phyloP scores from a whole-genome alignment of 2,797 vertebrate genomes.

The Xyrichtys novacula region DNA sequence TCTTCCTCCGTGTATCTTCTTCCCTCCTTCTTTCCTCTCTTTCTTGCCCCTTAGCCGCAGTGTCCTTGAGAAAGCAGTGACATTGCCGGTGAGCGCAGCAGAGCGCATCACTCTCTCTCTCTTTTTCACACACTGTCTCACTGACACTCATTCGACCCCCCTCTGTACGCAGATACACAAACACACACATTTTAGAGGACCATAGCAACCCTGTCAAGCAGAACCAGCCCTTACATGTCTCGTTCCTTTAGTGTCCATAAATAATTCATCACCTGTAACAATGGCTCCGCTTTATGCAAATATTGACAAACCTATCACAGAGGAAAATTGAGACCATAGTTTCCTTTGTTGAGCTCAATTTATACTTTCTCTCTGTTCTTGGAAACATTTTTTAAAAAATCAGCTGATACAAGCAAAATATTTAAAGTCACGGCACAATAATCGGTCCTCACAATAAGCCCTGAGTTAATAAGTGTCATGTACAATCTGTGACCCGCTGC shows the following conservation, averaged over 20 bases:
- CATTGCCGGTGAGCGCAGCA: slow-evolving; percentile 77
- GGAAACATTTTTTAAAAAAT: slow-evolving; percentile 9
- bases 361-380: slow-evolving; percentile 36
- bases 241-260: slow-evolving; percentile 63
- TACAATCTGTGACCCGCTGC: no score
- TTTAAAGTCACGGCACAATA: background rate
- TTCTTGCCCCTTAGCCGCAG: slow-evolving; percentile 80
- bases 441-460: no score
- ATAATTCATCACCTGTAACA: slow-evolving; percentile 72
- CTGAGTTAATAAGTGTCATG: no score
- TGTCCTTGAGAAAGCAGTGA: slow-evolving; percentile 87
- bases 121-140: slow-evolving; percentile 7
- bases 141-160: slow-evolving; percentile 24
- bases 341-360: slow-evolving; percentile 38
- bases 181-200: slow-evolving; percentile 19
- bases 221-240: slow-evolving; percentile 54
- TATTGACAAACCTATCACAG: slow-evolving; percentile 66
- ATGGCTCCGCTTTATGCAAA: slow-evolving; percentile 66
- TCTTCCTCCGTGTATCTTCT: slow-evolving; percentile 53
- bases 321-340: slow-evolving; percentile 35
- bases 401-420: slow-evolving; percentile 15
- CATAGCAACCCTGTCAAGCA: slow-evolving; percentile 54
- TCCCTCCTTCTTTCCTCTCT: slow-evolving; percentile 23
- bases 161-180: slow-evolving; percentile 22
- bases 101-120: slow-evolving; percentile 63